These are phyloP conservation scores for Coptodon rendalli DNA, from an alignment of 2,113 vertebrate species.

Conservation along the genomic window DNA sequence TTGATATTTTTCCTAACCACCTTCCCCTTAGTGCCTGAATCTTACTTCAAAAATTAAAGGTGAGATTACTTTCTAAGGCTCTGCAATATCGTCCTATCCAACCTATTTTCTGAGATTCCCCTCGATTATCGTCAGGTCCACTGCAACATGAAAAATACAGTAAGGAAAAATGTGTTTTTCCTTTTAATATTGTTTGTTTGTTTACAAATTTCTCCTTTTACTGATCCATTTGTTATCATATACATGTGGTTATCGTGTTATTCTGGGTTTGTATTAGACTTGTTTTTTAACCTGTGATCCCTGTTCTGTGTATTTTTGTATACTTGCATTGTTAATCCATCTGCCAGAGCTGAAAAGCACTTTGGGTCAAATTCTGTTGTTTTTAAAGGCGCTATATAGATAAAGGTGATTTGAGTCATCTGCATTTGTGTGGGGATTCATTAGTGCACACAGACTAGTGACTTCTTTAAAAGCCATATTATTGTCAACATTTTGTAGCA, in stretches of 20 bases:
- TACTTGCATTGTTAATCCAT: not conserved
- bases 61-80: not conserved
- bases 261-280: not conserved
- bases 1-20: not conserved
- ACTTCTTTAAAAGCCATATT: not conserved
- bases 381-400: not conserved
- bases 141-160: not conserved
- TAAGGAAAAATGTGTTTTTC: not conserved
- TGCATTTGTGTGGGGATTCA: not conserved
- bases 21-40: not conserved
- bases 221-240: not conserved
- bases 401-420: not conserved
- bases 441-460: not conserved
- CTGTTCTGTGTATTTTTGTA: not conserved
- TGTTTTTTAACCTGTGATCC: not conserved
- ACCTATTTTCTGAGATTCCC: not conserved
- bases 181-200: not conserved
- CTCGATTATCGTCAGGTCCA: not conserved
- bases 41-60: not conserved
- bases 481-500: not conserved
- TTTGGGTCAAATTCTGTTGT: not conserved
- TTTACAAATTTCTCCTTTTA: not conserved
- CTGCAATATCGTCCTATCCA: not conserved
- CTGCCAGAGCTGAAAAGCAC: not conserved
- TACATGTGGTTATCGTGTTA: not conserved